These are phyloP conservation scores for Microdon myrmicae DNA, from an alignment of 2,888 invertebrate species.

Conservation along the genomic window DNA sequence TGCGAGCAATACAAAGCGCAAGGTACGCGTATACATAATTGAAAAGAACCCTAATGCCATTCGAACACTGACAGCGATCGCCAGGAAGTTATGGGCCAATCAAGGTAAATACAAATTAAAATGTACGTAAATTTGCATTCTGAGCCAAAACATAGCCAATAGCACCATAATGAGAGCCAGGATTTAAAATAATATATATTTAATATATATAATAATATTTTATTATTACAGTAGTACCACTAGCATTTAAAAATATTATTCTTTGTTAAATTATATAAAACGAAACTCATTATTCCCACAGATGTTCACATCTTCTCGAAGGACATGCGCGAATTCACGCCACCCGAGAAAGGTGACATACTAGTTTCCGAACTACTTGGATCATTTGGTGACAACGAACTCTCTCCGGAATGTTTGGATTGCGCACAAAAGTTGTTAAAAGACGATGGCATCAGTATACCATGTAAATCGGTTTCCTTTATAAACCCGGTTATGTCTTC, in stretches of 20 bases:
- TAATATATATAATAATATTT: background rate
- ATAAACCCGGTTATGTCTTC: slow-evolving; percentile 93
- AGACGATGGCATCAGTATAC: slow-evolving; percentile 91
- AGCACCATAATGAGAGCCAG: no score
- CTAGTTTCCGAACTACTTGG: slow-evolving; percentile 94
- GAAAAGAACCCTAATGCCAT: slow-evolving; percentile 99
- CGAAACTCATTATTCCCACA: slow-evolving; percentile 46
- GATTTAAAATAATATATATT: no score
- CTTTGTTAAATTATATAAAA: no score
- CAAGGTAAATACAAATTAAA: slow-evolving; percentile 61
- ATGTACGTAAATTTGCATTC: background rate
- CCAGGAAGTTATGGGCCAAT: slow-evolving; percentile 81
- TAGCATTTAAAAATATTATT: no score
- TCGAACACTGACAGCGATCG: slow-evolving; percentile 80
- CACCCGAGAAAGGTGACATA: slow-evolving; percentile 91
- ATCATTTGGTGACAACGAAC: slow-evolving; percentile 98
- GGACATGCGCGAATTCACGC: slow-evolving; percentile 86
- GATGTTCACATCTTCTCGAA: slow-evolving; percentile 81
- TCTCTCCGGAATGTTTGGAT: slow-evolving; percentile 97
- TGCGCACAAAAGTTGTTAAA: slow-evolving; percentile 89
- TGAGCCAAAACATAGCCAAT: no score
- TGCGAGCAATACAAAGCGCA: slow-evolving; percentile 73
- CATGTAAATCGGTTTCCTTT: slow-evolving; percentile 87
- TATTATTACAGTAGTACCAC: no score
- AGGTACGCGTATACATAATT: slow-evolving; percentile 89